Evolutionary conservation across 2,797 vertebrate genomes (phyloP).

Genomic region (Cottoperca gobio): DNA sequence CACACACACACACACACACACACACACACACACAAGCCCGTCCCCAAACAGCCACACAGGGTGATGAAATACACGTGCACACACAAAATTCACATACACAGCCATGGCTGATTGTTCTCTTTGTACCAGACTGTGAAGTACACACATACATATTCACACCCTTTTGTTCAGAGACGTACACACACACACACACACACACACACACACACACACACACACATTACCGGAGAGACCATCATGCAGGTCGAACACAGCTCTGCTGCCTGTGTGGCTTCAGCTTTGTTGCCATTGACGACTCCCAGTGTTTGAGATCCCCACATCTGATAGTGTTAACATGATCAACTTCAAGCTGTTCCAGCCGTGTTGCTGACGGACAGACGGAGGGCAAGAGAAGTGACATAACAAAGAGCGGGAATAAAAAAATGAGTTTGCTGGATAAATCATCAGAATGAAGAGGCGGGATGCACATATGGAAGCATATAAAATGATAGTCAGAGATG

Average conservation of each 20-base stretch:
- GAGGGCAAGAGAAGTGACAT: neutral
- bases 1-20: slow-evolving; percentile 69
- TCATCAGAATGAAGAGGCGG: neutral
- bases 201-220: slow-evolving; percentile 3
- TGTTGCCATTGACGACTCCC: slow-evolving; percentile 73
- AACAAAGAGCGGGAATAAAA: neutral
- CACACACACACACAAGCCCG: slow-evolving; percentile 55
- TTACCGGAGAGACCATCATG: slow-evolving; percentile 58
- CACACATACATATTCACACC: slow-evolving; percentile 41
- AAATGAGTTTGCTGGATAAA: neutral
- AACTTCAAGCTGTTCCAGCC: slow-evolving; percentile 64
- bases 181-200: slow-evolving; percentile 12
- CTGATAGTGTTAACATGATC: slow-evolving; percentile 76
- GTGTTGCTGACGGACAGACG: slow-evolving; percentile 12
- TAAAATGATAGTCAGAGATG: slow-evolving; percentile 35
- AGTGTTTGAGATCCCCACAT: slow-evolving; percentile 71
- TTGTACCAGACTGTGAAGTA: slow-evolving; percentile 39
- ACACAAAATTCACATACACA: slow-evolving; percentile 50
- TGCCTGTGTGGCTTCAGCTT: slow-evolving; percentile 63
- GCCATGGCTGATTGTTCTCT: slow-evolving; percentile 53
- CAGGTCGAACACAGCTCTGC: slow-evolving; percentile 62
- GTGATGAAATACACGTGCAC: slow-evolving; percentile 72
- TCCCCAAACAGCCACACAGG: slow-evolving; percentile 74
- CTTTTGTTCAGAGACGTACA: slow-evolving; percentile 23
- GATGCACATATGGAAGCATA: slow-evolving; percentile 11